Conservation (phyloP, 2,888 invertebrate species). For the Phragmatobia fuliginosa region DNA sequence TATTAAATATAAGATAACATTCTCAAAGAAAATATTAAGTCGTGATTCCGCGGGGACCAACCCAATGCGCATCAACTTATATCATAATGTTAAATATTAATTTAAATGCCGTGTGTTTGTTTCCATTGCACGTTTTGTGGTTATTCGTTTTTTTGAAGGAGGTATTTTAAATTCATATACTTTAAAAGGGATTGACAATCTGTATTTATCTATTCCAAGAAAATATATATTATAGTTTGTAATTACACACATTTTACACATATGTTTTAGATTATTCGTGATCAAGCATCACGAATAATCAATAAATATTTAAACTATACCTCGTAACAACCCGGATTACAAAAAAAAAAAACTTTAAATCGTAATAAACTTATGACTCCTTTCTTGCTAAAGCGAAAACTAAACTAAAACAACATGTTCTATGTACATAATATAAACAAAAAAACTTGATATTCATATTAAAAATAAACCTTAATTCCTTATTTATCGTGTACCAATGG, state of each 20-base stretch:
- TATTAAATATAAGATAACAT: slow-evolving; percentile 85
- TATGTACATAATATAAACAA: background rate
- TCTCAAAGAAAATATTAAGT: slow-evolving; percentile 85
- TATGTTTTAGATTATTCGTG: no score
- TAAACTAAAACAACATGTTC: background rate
- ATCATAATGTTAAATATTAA: slow-evolving; percentile 83
- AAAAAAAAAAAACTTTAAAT: no score
- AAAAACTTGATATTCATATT: no score
- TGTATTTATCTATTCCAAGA: no score
- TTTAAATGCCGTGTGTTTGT: slow-evolving; percentile 69
- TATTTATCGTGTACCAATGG: slow-evolving; percentile 57
- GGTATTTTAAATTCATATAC: background rate
- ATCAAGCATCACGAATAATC: no score
- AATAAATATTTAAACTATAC: no score
- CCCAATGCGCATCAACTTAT: slow-evolving; percentile 82
- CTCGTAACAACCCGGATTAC: no score
- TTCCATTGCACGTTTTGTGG: slow-evolving; percentile 58
- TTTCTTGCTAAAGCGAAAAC: background rate
- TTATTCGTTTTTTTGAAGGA: background rate
- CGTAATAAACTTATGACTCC: background rate
- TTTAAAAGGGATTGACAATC: background rate
- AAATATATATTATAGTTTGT: no score
- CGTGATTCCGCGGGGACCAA: slow-evolving; percentile 77
- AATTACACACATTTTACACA: no score
- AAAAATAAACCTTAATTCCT: no score